Evolutionary conservation across 2,113 vertebrate genomes (phyloP), one percentile per base, ranked within the genome.

Genomic region (Acinonyx jubatus): DNA sequence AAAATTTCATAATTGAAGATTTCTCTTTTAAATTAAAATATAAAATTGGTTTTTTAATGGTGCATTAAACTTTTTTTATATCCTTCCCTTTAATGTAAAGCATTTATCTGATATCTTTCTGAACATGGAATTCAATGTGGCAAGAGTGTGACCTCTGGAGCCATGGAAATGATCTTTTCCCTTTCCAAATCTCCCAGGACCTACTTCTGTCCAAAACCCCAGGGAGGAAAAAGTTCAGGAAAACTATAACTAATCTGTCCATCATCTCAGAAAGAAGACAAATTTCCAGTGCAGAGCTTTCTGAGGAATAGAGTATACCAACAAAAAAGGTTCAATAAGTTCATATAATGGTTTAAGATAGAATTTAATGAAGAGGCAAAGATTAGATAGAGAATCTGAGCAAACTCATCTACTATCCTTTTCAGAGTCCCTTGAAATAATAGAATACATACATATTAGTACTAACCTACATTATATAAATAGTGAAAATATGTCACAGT

Each of bases 1-100:
- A 93, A 96, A 76, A 73, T 92, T 76, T 76, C 29, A 55, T n/a
- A 38, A 89, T 8, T 86, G 5, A 84, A 69, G 15, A 36, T 91
- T 92, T 94, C 27, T 85, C n/a, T 96, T 97, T 83, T 48, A 36
- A 83, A 80, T 5, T 52, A 61, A 90, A 87, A 38, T 18, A 94
- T 41, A 68, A 84, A 76, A 80, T 18, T 25, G 1, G 13, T 50
- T 89, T 4, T 90, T 80, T 14, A 89, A 68, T 80, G 13, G 8
- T 29, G 38, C 31, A 69, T 21, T 73, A 74, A 80, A 18, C 3
- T n/a, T 87, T 94, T 94, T 50, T 79, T 79, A 96, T 23, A 93
- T 6, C 6, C 89, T 89, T 29, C 4, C 29, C 41, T 91, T 94
- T 84, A 71, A 74, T 80, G n/a, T 63, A 86, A 66, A 84, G 31